A percentile compares a stretch with the other conserved stretches of the same genome.
Conservation (phyloP, 2,113 vertebrate species). For the Argyrosomus japonicus region DNA sequence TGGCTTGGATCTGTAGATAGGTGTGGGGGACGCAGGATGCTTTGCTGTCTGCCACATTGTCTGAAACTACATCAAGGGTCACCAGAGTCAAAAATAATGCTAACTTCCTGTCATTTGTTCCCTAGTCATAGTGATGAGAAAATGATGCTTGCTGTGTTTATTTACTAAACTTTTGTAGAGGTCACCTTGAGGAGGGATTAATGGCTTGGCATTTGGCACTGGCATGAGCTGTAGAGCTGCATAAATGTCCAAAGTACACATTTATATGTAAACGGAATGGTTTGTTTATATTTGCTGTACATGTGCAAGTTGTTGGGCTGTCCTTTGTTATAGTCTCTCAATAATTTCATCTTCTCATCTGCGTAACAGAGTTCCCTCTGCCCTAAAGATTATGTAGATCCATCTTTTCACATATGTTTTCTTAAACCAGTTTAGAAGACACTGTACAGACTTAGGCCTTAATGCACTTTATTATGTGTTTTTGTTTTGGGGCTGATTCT, state of each 20-base stretch:
- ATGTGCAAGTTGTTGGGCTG: neutral
- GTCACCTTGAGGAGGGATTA: neutral
- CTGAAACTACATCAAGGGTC: neutral
- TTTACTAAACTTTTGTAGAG: neutral
- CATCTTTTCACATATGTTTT: neutral
- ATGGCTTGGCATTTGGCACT: neutral
- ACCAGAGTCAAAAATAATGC: neutral
- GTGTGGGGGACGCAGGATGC: neutral
- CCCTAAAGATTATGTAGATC: neutral
- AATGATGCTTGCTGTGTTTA: neutral
- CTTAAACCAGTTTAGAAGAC: neutral
- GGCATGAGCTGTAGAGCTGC: neutral
- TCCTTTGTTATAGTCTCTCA: neutral
- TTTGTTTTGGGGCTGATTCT: slow-evolving; percentile 35
- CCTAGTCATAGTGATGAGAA: neutral
- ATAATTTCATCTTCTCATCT: neutral
- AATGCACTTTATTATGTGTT: slow-evolving; percentile 3
- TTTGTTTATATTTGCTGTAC: neutral
- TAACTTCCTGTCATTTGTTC: neutral
- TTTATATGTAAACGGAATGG: neutral
- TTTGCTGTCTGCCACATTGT: neutral
- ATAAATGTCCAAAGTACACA: neutral
- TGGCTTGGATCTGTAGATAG: neutral
- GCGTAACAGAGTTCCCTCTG: neutral
- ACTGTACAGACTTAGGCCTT: neutral